These are phyloP conservation scores for Pteronura brasiliensis DNA, from an alignment of 2,113 vertebrate species.

Conservation along the genomic window DNA sequence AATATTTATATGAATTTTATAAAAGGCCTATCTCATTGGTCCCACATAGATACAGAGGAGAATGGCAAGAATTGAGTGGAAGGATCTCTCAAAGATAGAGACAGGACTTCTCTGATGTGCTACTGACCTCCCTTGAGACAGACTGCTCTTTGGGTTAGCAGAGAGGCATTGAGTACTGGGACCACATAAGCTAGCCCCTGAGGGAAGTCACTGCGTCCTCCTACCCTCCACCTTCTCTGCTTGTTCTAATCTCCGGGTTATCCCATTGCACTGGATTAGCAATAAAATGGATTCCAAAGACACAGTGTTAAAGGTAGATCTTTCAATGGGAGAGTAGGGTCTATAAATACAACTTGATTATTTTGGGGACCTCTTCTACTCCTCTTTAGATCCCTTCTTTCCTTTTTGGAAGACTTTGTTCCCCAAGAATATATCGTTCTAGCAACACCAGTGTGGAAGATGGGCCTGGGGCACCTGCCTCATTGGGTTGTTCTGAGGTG, in stretches of 20 bases:
- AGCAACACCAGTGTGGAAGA: neutral
- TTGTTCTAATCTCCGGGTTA: neutral
- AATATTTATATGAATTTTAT: neutral
- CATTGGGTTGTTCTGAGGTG: neutral
- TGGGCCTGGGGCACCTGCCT: neutral
- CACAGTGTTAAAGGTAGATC: neutral
- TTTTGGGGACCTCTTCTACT: neutral
- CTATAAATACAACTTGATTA: neutral
- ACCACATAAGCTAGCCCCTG: neutral
- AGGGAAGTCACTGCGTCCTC: neutral
- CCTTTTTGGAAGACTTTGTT: neutral
- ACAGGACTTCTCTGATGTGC: neutral
- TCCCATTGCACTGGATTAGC: neutral
- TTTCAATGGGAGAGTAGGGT: neutral
- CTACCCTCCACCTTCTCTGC: no score
- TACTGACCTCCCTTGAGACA: neutral
- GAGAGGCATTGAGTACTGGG: neutral
- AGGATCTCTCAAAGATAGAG: neutral
- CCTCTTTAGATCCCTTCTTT: neutral
- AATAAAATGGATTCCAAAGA: neutral
- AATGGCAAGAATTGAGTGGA: neutral
- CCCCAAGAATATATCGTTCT: neutral
- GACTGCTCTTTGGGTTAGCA: neutral
- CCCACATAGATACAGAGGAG: neutral
- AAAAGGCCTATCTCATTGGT: neutral